phyloP scores from a whole-genome alignment of 2,113 vertebrate genomes.

The Chaetorhynchus papuensis region DNA sequence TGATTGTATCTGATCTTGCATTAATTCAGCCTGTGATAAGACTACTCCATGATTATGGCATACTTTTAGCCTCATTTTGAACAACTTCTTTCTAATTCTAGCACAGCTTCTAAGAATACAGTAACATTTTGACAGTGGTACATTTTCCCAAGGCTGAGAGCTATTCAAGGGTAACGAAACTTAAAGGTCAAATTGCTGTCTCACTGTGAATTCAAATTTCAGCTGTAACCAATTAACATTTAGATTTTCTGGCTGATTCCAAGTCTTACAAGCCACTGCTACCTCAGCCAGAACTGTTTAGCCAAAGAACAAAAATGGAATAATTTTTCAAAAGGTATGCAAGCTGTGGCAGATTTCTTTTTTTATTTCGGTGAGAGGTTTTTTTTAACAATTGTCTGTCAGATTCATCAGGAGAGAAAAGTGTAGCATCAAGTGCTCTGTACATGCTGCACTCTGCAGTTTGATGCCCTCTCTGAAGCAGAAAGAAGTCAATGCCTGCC shows the following conservation, averaged over 20 bases:
- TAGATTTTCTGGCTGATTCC: not conserved
- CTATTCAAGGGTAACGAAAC: not conserved
- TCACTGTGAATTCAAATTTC: slow-evolving; percentile 22
- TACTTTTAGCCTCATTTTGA: not conserved
- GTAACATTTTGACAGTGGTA: not conserved
- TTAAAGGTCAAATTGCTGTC: slow-evolving; percentile 31
- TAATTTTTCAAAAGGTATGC: not conserved
- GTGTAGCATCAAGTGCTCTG: not conserved
- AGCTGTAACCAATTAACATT: slow-evolving; percentile 12
- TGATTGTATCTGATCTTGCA: not conserved
- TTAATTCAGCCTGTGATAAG: not conserved
- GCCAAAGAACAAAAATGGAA: not conserved
- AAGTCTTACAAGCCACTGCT: not conserved
- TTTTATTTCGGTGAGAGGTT: not conserved
- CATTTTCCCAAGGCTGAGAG: not conserved
- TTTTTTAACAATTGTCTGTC: not conserved
- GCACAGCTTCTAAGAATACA: not conserved
- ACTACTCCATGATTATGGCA: not conserved
- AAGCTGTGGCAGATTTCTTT: not conserved
- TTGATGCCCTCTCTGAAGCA: not conserved
- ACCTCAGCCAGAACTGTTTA: not conserved
- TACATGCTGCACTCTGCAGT: fast-evolving
- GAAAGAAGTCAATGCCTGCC: not conserved
- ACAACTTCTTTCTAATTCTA: not conserved
- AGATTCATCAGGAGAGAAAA: not conserved